Conservation (phyloP, 2,113 vertebrate species). For the Bubalus kerabau region DNA sequence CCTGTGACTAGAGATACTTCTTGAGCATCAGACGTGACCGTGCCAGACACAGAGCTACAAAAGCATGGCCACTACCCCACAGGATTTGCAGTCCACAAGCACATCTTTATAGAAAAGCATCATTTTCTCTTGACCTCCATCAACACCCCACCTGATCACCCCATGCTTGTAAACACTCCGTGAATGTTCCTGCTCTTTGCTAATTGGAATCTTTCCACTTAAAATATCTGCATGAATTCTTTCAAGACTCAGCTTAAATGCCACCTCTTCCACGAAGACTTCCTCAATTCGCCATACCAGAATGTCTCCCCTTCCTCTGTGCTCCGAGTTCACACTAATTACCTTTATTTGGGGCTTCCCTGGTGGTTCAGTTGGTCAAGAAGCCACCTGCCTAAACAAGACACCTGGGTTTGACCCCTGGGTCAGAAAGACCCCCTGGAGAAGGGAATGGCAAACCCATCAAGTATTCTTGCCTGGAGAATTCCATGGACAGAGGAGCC, state of each 20-base stretch:
- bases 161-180: not conserved
- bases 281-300: not conserved
- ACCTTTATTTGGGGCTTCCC: not conserved
- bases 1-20: not conserved
- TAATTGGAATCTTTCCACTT: not conserved
- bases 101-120: not conserved
- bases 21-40: rapidly evolving
- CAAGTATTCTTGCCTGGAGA: not conserved
- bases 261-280: not conserved
- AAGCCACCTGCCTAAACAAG: not conserved
- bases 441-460: not conserved
- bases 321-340: not conserved
- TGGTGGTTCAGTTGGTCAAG: not conserved
- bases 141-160: not conserved
- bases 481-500: not conserved
- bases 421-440: not conserved
- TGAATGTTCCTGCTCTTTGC: not conserved
- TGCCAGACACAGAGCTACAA: not conserved
- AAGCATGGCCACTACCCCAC: not conserved
- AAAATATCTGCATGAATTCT: not conserved
- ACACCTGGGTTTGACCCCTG: not conserved
- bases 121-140: not conserved
- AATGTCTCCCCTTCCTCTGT: not conserved
- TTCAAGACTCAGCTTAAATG: not conserved
- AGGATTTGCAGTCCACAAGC: not conserved